Conservation (phyloP, 2,797 vertebrate genomes). For the Thunnus albacares region DNA sequence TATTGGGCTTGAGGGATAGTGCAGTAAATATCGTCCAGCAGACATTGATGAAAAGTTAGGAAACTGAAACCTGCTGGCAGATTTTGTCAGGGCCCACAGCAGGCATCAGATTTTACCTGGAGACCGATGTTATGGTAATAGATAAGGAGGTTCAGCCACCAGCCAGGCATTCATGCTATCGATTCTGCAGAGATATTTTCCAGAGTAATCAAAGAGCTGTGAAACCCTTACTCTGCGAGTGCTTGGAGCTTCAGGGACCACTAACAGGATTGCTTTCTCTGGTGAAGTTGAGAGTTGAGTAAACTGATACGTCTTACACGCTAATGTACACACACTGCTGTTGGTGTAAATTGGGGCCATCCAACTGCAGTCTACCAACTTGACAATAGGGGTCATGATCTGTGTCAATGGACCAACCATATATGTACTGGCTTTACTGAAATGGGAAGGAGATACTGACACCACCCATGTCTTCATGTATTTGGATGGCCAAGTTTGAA, state of each 20-base stretch:
- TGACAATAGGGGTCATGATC: constrained; percentile 21
- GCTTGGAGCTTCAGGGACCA: constrained; percentile 72
- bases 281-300: constrained; percentile 70
- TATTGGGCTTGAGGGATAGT: constrained; percentile 12
- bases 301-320: constrained; percentile 69
- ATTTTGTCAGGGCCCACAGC: constrained; percentile 63
- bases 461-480: background rate
- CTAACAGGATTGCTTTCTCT: constrained; percentile 79
- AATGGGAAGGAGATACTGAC: background rate
- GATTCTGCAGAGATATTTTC: constrained; percentile 82
- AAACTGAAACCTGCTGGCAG: constrained; percentile 67
- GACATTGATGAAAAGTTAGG: constrained; percentile 67
- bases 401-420: constrained; percentile 26
- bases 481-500: background rate
- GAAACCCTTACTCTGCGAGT: constrained; percentile 76
- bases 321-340: constrained; percentile 52
- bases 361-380: constrained; percentile 25
- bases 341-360: background rate
- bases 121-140: constrained; percentile 78
- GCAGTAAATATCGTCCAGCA: constrained; percentile 44
- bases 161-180: constrained; percentile 72
- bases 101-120: constrained; percentile 70
- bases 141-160: constrained; percentile 67
- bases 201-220: constrained; percentile 83
- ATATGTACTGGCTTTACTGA: constrained; percentile 21